phyloP scores from a whole-genome alignment of 2,797 vertebrate species.

The Notolabrus celidotus region DNA sequence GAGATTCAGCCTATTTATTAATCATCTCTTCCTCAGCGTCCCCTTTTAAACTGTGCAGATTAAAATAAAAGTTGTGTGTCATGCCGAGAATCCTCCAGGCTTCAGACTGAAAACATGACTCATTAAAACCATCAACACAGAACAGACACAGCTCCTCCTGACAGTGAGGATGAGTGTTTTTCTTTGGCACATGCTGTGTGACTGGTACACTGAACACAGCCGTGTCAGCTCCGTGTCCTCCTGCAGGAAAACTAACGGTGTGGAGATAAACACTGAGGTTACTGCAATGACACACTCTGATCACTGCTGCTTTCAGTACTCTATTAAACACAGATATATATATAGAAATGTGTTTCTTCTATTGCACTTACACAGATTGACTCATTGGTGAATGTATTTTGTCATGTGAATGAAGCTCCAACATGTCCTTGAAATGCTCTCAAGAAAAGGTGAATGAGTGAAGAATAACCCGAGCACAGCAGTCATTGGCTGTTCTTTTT shows the following conservation, averaged over 20 bases:
- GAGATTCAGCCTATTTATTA: background rate
- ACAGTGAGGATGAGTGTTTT: constrained; percentile 20
- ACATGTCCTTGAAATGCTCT: background rate
- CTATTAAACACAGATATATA: background rate
- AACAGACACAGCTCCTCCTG: constrained; percentile 1
- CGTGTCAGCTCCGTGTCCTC: background rate
- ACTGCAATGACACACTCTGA: constrained; percentile 10
- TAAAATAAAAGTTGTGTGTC: constrained; percentile 3
- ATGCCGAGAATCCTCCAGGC: background rate
- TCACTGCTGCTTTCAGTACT: constrained; percentile 3
- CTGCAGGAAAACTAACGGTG: constrained; percentile 1
- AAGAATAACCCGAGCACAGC: background rate
- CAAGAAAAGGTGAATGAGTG: constrained; percentile 11
- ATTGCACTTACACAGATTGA: background rate
- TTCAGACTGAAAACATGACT: constrained; percentile 5
- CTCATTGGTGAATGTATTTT: constrained; percentile 10
- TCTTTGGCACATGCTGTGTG: constrained; percentile 17
- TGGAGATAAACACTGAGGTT: constrained; percentile 3
- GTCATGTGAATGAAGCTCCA: background rate
- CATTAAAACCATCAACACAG: background rate
- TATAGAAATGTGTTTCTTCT: background rate
- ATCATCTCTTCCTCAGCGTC: background rate
- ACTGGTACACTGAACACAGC: constrained; percentile 31
- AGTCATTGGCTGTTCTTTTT: background rate
- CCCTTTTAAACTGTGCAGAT: background rate